A percentile compares a stretch with the other conserved stretches of the same genome.
phyloP scores from a whole-genome alignment of 2,797 vertebrate species.

The Dallia pectoralis region DNA sequence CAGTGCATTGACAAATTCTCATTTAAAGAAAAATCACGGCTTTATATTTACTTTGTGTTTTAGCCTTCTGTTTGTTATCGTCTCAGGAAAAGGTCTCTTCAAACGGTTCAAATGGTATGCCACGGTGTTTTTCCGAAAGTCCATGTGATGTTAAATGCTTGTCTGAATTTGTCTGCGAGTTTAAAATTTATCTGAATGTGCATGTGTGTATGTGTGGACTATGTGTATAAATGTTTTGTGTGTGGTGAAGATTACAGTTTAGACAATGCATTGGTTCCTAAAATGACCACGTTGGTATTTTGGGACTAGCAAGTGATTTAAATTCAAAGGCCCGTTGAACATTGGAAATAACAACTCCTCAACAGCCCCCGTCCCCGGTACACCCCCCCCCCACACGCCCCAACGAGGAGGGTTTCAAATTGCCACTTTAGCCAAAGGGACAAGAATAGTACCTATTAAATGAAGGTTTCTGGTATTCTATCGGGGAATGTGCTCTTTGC shows the following conservation, averaged over 20 bases:
- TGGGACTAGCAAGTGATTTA: constrained; percentile 28
- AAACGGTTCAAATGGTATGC: neutral
- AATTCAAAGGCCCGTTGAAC: constrained; percentile 49
- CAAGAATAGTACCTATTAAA: constrained; percentile 75
- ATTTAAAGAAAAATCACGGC: neutral
- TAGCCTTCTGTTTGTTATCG: neutral
- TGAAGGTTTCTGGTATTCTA: constrained; percentile 71
- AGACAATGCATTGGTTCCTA: neutral
- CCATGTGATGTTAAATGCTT: neutral
- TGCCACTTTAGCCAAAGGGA: constrained; percentile 66
- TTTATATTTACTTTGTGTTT: neutral
- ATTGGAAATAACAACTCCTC: constrained; percentile 57
- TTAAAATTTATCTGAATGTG: neutral
- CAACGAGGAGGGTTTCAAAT: constrained; percentile 66
- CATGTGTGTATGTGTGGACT: neutral
- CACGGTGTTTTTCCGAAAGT: neutral
- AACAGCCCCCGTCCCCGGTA: constrained; percentile 44
- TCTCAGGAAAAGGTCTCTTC: neutral
- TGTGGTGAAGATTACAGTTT: neutral
- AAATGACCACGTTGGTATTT: constrained; percentile 15
- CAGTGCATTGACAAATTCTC: neutral
- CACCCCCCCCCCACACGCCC: too few species aligned
- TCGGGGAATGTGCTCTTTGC: constrained; percentile 72
- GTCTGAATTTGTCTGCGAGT: neutral
- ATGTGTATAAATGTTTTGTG: neutral